Evolutionary conservation across 2,113 vertebrate genomes (phyloP), one percentile per base, ranked within the genome.

Genomic region (Tenebrosternarchus preto): DNA sequence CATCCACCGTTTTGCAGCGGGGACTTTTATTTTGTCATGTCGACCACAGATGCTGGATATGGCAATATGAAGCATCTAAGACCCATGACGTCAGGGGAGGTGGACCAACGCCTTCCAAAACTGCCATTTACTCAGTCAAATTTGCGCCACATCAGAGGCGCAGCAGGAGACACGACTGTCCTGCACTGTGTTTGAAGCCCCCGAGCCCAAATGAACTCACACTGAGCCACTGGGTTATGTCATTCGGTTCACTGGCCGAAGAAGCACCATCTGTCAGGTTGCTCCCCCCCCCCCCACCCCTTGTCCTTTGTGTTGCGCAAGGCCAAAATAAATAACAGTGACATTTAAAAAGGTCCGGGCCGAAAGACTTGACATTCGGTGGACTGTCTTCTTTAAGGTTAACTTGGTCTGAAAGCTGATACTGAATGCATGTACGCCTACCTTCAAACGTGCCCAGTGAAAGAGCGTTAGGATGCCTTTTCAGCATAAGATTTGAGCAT

Each of bases 301-400:
- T 88, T 90, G 87, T 91, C 86, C 86, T 83, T 83, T 80, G 86
- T 82, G 59, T 82, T 90, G 77, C 84, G 87, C 83, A 76, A 82
- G 81, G 59, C 82, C 82, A 72, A 85, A 91, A 89, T 89, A 90
- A 91, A 91, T 80, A 90, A 85, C 64, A 77, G 79, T 90, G 92
- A 89, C 91, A 91, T 93, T 92, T 92, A 81, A 87, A 92, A 92
- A 92, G 86, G 90, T 91, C 91, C 85, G 68, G 85, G 82, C 88
- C 83, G 84, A 89, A 87, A 87, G 78, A 86, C 80, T 83, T 92
- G 91, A 92, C 90, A 92, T 93, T 93, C 89, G 92, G 56, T 88
- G 84, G 82, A 86, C 88, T 84, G 73, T 85, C 87, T 88, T 88
- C 86, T 89, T 79, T 91, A 91, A 92, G 90, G 89, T 91, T 91